Conservation (phyloP, 2,888 invertebrate genomes). For the Ischnus inquisitorius region DNA sequence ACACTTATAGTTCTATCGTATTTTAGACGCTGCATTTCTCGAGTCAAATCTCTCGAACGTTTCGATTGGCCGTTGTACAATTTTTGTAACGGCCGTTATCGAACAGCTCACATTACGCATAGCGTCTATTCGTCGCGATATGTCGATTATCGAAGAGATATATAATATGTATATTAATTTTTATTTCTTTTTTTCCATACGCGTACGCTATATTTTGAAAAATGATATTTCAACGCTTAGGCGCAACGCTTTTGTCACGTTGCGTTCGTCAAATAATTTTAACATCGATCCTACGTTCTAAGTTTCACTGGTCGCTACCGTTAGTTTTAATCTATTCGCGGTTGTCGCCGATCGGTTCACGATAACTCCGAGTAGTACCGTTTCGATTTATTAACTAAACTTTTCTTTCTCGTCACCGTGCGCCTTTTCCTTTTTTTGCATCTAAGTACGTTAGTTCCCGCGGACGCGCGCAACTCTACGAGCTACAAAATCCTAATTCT, state of each 20-base stretch:
- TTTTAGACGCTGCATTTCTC: conserved; percentile 37
- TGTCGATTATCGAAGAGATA: conserved; percentile 66
- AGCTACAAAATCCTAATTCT: conserved; percentile 52
- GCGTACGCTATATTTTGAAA: conserved; percentile 16
- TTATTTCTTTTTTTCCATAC: conserved; percentile 17
- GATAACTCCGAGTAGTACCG: conserved; percentile 60
- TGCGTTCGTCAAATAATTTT: conserved; percentile 21
- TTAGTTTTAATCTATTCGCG: conserved; percentile 6
- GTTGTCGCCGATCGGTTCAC: conserved; percentile 18
- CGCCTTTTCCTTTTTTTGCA: neutral
- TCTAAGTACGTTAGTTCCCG: neutral
- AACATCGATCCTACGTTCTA: conserved; percentile 35
- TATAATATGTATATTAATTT: conserved; percentile 13
- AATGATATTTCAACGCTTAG: conserved; percentile 21
- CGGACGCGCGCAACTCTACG: conserved; percentile 12
- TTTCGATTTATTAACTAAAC: conserved; percentile 51
- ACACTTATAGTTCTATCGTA: conserved; percentile 47
- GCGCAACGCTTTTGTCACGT: conserved; percentile 7
- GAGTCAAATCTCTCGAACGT: conserved; percentile 21
- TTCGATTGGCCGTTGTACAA: conserved; percentile 21
- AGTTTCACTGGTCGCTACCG: conserved; percentile 24
- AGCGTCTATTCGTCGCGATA: conserved; percentile 67
- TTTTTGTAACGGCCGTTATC: conserved; percentile 47
- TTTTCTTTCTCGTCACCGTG: conserved; percentile 18
- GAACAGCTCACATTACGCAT: conserved; percentile 56